Evolutionary conservation across 2,888 invertebrate genomes (phyloP).

Genomic region (Plebejus anna): DNA sequence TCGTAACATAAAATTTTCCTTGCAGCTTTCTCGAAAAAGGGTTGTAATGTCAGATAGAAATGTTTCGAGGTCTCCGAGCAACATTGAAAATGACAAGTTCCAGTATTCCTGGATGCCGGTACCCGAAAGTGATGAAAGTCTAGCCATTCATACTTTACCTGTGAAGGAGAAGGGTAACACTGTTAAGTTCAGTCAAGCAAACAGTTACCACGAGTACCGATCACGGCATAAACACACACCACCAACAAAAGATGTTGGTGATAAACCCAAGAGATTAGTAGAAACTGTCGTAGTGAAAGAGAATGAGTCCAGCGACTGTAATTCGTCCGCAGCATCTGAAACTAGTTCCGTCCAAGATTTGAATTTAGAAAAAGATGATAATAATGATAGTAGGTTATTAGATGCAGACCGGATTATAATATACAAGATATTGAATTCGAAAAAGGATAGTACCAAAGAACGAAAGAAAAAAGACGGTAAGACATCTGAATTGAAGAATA

Average conservation of each 20-base stretch:
- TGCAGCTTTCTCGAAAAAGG: slow-evolving; percentile 47
- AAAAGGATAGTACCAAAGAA: slow-evolving; percentile 43
- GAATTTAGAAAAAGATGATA: slow-evolving; percentile 38
- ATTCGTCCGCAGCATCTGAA: slow-evolving; percentile 44
- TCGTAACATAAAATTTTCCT: slow-evolving; percentile 29
- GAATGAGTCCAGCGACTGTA: slow-evolving; percentile 42
- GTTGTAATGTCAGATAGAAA: slow-evolving; percentile 35
- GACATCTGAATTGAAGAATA: background rate
- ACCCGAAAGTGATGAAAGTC: slow-evolving; percentile 62
- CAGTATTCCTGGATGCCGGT: slow-evolving; percentile 75
- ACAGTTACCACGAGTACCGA: slow-evolving; percentile 71
- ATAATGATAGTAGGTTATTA: slow-evolving; percentile 43
- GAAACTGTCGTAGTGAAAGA: slow-evolving; percentile 49
- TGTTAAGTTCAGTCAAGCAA: slow-evolving; percentile 64
- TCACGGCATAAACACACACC: slow-evolving; percentile 71
- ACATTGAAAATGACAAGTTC: slow-evolving; percentile 48
- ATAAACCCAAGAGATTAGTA: slow-evolving; percentile 43
- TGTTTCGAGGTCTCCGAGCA: slow-evolving; percentile 49
- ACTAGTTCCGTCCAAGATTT: slow-evolving; percentile 54
- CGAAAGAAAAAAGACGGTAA: slow-evolving; percentile 1
- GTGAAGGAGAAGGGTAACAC: slow-evolving; percentile 54
- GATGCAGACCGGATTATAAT: slow-evolving; percentile 68
- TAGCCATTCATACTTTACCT: slow-evolving; percentile 65
- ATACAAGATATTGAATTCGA: slow-evolving; percentile 64
- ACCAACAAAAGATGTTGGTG: slow-evolving; percentile 60